These are phyloP conservation scores for Austrofundulus limnaeus DNA, from an alignment of 2,113 vertebrate genomes.

Conservation along the genomic window DNA sequence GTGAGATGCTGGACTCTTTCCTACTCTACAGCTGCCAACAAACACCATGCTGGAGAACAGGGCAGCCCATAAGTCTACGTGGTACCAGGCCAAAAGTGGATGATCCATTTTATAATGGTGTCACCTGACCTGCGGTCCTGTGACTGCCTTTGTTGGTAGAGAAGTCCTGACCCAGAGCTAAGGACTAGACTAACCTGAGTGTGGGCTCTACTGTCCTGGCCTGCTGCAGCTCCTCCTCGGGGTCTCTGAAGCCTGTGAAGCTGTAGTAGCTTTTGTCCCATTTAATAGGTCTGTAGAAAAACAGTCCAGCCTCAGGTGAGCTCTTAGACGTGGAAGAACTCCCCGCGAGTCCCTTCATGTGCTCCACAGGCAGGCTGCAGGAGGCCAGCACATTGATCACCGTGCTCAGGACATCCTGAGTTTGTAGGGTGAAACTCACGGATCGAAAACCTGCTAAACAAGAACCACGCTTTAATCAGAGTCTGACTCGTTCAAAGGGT, in stretches of 20 bases:
- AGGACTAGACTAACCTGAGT: conserved; percentile 77
- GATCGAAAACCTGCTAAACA: conserved; percentile 85
- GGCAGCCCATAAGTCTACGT: too few relatives aligned
- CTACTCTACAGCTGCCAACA: too few relatives aligned
- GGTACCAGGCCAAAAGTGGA: too few relatives aligned
- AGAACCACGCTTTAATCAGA: not conserved
- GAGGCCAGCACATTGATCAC: conserved; percentile 90
- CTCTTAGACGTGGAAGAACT: conserved; percentile 44
- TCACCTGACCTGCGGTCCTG: too few relatives aligned
- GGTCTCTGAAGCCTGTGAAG: conserved; percentile 94
- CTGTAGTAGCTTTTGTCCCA: conserved; percentile 95
- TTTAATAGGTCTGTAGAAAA: conserved; percentile 87
- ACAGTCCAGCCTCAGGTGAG: conserved; percentile 38
- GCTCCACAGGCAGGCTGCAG: conserved; percentile 90
- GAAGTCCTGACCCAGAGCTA: too few relatives aligned
- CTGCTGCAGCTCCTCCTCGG: conserved; percentile 89
- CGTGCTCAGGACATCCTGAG: conserved; percentile 88
- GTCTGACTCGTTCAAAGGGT: not conserved
- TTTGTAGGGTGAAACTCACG: conserved; percentile 90
- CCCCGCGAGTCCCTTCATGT: conserved; percentile 77
- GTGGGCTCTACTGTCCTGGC: conserved; percentile 84
- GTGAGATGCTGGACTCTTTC: too few relatives aligned
- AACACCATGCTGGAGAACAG: too few relatives aligned
- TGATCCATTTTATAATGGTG: too few relatives aligned
- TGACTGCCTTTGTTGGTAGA: too few relatives aligned